Conservation (phyloP, 2,888 invertebrate genomes). For the Drosophila buzzatii region DNA sequence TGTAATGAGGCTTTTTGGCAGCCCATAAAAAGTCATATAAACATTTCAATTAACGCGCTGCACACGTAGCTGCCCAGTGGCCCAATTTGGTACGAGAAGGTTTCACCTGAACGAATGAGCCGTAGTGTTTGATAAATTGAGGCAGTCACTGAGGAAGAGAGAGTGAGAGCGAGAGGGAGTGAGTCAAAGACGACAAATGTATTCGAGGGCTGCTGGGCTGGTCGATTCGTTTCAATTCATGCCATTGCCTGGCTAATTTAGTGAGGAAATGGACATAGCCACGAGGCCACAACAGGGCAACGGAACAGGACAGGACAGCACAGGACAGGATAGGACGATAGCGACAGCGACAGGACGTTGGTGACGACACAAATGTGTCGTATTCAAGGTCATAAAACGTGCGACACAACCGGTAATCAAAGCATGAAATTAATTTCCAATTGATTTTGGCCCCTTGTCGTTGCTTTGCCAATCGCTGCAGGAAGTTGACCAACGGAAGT, state of each 20-base stretch:
- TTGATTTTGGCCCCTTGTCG: constrained; percentile 75
- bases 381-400: constrained; percentile 81
- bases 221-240: constrained; percentile 75
- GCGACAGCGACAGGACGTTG: constrained; percentile 18
- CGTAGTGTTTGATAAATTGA: constrained; percentile 77
- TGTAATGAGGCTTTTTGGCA: constrained; percentile 78
- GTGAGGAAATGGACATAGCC: constrained; percentile 75
- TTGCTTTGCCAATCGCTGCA: constrained; percentile 67
- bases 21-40: constrained; percentile 81
- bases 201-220: constrained; percentile 21
- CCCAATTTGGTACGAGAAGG: constrained; percentile 15
- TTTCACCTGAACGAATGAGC: constrained; percentile 75
- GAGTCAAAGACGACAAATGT: constrained; percentile 50
- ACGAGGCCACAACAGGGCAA: constrained; percentile 31
- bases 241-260: constrained; percentile 79
- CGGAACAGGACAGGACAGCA: constrained; percentile 5
- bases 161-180: neutral
- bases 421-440: constrained; percentile 81
- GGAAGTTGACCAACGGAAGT: constrained; percentile 81
- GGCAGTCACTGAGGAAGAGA: constrained; percentile 44
- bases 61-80: constrained; percentile 59
- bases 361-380: constrained; percentile 78
- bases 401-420: constrained; percentile 81
- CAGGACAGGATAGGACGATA: constrained; percentile 5
- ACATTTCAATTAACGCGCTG: constrained; percentile 77